Base-by-base conservation (phyloP, 1,140 invertebrate species). In the Ceratoteleas bidentatus region DNA sequence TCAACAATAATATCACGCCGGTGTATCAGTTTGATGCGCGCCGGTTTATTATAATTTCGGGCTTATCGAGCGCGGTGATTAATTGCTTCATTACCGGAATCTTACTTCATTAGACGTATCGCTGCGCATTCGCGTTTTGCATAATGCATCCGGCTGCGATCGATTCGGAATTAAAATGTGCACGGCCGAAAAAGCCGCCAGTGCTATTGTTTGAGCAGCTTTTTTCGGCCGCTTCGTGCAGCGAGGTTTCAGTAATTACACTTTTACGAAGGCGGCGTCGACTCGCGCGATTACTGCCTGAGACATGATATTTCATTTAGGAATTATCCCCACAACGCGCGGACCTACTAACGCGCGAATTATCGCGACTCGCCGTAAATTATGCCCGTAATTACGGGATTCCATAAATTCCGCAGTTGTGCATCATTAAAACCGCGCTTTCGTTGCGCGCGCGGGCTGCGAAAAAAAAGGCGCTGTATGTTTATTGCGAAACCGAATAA, bases 91-190 rank as follows among this genome's bases (percentile, higher is more conserved):
- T 80, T 80, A 80, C 62, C 62, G 64, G 57, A 80, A 80, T 80
- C 77, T 80, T 80, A 80, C 40, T 80, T 80, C 77, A 80, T 74
- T 74, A 80, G 77, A 74, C 69, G 76, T 80, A 80, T 80, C 50
- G 56, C 58, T 49, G 52, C 47, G 64, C n/a, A 69, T 80, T 73
- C 64, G 56, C 64, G 56, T 81, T 81, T 74, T 74, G 70, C 69
- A 81, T 81, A 74, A 74, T 70, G 40, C 62, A 81, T 74, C 49
- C 43, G 40, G 36, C 56, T 11, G 56, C 43, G 50, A 65, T 74
- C 69, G 65, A 81, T 74, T 74, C 52, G 10, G 38, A 15, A 40
- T 40, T 40, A 40, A 40, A 40, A 40, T 40, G 0, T 11, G 38
- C 38, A 6, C 2, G 2, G 24, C 4, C 24, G 24, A 24, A 24